phyloP scores from a whole-genome alignment of 2,113 vertebrate species.

The Chloropsis cyanopogon region DNA sequence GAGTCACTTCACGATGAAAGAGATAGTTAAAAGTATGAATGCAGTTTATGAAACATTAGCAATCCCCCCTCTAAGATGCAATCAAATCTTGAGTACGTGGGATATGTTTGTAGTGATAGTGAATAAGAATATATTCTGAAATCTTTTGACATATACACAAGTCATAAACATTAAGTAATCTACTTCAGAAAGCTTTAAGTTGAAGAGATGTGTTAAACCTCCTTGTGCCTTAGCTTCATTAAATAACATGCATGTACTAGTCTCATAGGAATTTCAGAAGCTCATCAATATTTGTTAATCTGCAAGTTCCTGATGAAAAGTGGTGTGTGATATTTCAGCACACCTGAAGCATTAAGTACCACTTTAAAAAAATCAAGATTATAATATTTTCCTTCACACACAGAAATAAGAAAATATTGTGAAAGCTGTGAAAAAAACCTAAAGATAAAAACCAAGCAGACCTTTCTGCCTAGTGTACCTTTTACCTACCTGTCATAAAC shows the following conservation, averaged over 20 bases:
- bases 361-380: slow-evolving; percentile 42
- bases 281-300: slow-evolving; percentile 61
- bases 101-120: neutral
- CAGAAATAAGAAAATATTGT: slow-evolving; percentile 38
- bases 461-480: neutral
- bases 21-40: slow-evolving; percentile 49
- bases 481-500: neutral
- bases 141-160: slow-evolving; percentile 19
- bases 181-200: slow-evolving; percentile 17
- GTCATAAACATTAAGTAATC: slow-evolving; percentile 25
- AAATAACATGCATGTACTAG: neutral
- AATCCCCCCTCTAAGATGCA: neutral
- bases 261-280: slow-evolving; percentile 23
- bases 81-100: neutral
- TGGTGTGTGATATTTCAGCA: slow-evolving; percentile 6
- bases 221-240: neutral
- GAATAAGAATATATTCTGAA: slow-evolving; percentile 3
- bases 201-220: neutral
- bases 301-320: slow-evolving; percentile 50
- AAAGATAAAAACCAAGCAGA: neutral
- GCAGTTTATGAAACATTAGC: slow-evolving; percentile 49
- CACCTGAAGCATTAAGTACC: slow-evolving; percentile 49
- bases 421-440: neutral
- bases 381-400: slow-evolving; percentile 37
- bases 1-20: slow-evolving; percentile 52